Base-by-base conservation (phyloP, 2,113 vertebrate genomes). In the Prietella phreatophila region DNA sequence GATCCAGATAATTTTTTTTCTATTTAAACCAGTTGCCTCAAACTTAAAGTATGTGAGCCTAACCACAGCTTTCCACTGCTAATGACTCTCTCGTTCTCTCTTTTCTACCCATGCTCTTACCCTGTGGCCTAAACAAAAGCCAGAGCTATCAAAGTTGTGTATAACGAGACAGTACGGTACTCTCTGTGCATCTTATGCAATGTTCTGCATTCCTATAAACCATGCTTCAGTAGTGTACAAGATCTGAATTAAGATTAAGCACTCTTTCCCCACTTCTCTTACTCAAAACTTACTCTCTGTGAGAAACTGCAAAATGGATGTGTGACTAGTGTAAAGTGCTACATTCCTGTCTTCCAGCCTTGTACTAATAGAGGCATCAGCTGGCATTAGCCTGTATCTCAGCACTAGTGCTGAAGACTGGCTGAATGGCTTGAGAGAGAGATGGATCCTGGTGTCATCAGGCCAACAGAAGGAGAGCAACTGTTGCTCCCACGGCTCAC, bases 401-500 rank as follows among this genome's bases (percentile, higher is more conserved):
- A 88, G 86, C 87, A 78, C 85, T 55, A 60, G 73, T n/a, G 58
- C 42, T 75, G 30, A 63, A 65, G 39, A 63, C 82, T 36, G 33
- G n/a, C 42, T 87, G 87, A 85, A 36, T 53, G 75, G 79, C 82
- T 81, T 6, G 55, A 58, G 53, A 61, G 42, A 53, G 53, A 90
- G 87, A 71, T 63, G 86, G 84, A 86, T 47, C 56, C 42, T 84
- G 63, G 87, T 89, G 85, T 87, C 90, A 91, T 86, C 85, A 83
- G 79, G 25, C 83, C 85, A 30, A 91, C 88, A 85, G 82, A 65
- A 88, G 78, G 85, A 87, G 69, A 91, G 85, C 90, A 91, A 91
- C 89, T 91, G 90, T 88, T 36, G 71, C 82, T 89, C 90, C 88
- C 89, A 86, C 87, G 84, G 82, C 85, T 79, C 71, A 73, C 89